These are phyloP conservation scores for Chrysaora quinquecirrha DNA, from an alignment of 30 jellyfish, hydroid and myxozoan species.

Conservation along the genomic window DNA sequence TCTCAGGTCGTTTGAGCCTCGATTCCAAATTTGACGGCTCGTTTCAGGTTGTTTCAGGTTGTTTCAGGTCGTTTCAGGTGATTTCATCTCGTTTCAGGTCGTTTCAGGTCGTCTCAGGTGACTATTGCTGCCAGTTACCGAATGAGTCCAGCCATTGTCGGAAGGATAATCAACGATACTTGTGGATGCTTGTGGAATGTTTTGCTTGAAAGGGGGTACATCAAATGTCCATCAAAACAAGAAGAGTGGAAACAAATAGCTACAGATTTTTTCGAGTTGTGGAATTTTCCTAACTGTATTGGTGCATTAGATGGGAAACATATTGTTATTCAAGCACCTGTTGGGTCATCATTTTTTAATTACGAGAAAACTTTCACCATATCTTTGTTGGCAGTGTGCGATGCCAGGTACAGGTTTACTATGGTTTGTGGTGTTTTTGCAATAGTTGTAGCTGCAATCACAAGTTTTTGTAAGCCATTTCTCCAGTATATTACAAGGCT, in stretches of 20 bases:
- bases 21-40: too few species aligned
- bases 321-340: not conserved
- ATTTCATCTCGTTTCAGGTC: too few species aligned
- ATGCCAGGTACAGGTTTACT: not conserved
- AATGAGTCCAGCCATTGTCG: too few species aligned
- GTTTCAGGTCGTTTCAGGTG: too few species aligned
- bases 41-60: too few species aligned
- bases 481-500: not conserved
- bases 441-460: slow-evolving; percentile 4
- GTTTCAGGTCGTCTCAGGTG: too few species aligned
- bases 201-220: too few species aligned
- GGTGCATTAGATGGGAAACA: not conserved
- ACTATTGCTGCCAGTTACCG: too few species aligned
- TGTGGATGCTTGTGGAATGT: too few species aligned
- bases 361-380: not conserved
- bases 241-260: not conserved
- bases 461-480: slow-evolving; percentile 7
- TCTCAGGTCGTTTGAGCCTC: too few species aligned
- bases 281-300: not conserved
- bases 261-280: not conserved
- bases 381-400: not conserved
- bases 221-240: not conserved
- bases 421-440: slow-evolving; percentile 2
- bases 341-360: not conserved
- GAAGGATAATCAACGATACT: too few species aligned